These are phyloP conservation scores for Pyxicephalus adspersus DNA, from an alignment of 2,113 vertebrate genomes.

Conservation along the genomic window DNA sequence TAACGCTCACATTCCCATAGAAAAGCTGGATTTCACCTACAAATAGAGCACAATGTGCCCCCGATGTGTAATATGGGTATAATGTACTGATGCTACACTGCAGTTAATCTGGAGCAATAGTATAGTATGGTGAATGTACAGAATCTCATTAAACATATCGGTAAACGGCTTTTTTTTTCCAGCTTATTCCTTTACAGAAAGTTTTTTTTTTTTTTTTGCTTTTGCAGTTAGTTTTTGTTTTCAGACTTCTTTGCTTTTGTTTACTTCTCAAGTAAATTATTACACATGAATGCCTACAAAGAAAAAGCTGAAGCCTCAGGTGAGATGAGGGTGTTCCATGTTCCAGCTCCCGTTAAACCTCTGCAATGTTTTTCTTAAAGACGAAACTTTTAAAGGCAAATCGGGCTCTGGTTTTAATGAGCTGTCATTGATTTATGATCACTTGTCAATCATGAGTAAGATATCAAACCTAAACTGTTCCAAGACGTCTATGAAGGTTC, in stretches of 20 bases:
- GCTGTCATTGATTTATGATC: too few relatives aligned
- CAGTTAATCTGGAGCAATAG: too few relatives aligned
- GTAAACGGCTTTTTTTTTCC: not conserved
- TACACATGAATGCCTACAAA: not conserved
- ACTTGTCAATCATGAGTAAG: too few relatives aligned
- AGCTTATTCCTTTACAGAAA: not conserved
- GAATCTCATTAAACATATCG: not conserved
- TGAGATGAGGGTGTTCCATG: not conserved
- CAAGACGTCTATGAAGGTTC: too few relatives aligned
- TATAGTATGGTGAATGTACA: not conserved
- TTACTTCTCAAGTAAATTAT: not conserved
- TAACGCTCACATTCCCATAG: too few relatives aligned
- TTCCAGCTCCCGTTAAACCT: not conserved
- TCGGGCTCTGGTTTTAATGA: too few relatives aligned
- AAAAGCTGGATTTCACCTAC: not conserved
- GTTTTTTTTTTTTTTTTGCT: not conserved
- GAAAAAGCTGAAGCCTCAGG: not conserved
- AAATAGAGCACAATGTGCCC: not conserved
- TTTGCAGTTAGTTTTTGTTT: not conserved
- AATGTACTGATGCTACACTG: too few relatives aligned
- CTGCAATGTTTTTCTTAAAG: not conserved
- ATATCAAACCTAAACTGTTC: too few relatives aligned
- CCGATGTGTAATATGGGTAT: not conserved
- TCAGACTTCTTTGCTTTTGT: not conserved
- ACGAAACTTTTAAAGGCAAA: not conserved